Evolutionary conservation across 2,888 invertebrate genomes (phyloP), one percentile per base, ranked within the genome.

Genomic region (Yponomeuta sedellus): DNA sequence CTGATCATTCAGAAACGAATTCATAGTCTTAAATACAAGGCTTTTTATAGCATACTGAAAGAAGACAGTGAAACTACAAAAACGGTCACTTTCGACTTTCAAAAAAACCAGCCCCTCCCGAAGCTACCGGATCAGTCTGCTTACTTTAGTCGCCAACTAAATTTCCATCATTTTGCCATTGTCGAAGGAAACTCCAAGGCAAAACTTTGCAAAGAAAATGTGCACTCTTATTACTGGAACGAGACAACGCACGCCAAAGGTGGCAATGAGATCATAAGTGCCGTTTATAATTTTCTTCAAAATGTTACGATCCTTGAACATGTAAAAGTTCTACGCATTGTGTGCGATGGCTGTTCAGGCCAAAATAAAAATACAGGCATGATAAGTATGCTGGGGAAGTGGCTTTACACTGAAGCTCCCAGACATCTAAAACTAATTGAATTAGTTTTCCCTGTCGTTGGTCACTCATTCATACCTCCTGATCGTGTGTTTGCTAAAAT

Each of bases 131-230:
- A 76, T 66, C 74, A 75, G 67, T 62, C 73, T n/a, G 70, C 71
- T 6, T 77, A 78, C 56, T 77, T 72, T 68, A 66, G 68, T 28
- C 68, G 71, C 25, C 76, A 77, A 66, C 44, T 75, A 11, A 74
- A 73, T 68, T 66, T 71, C 20, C 78, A 77, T 66, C 77, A 81
- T 67, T 78, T 80, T 67, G 74, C 77, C 16, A 70, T 79, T 34
- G 74, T 75, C 66, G 63, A 70, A 66, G 76, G 78, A n/a, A 66
- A 65, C 66, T 79, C 78, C 40, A 72, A 74, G 67, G 66, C 69
- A 4, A 70, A 72, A 68, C 69, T 72, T 58, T 71, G 67, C 34
- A 65, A 64, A 34, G 67, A 71, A 10, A 74, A 70, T 66, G 68
- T 71, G n/a, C 70, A 68, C 40, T 64, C 68, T 22, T 74, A 70